A percentile compares a stretch with the other conserved stretches of the same genome.
phyloP scores from a whole-genome alignment of 2,888 invertebrate genomes.

The Phorcus lineatus region DNA sequence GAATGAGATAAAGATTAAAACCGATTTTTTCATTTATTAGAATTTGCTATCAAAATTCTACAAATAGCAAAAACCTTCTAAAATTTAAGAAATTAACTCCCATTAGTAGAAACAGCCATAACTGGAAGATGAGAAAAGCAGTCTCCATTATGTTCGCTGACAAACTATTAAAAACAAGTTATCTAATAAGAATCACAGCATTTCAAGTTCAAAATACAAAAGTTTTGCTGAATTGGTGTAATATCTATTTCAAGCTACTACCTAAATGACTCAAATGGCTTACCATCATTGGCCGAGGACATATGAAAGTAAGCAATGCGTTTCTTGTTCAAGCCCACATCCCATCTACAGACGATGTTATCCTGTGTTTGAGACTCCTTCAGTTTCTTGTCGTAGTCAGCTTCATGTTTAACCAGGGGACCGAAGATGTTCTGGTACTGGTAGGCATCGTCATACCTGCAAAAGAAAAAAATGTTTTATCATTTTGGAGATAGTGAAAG shows the following conservation, averaged over 20 bases:
- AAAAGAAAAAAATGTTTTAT: constrained; percentile 39
- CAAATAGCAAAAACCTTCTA: neutral
- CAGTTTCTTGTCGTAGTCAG: constrained; percentile 96
- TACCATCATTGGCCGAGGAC: constrained; percentile 94
- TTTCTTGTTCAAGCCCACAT: constrained; percentile 97
- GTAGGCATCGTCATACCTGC: constrained; percentile 97
- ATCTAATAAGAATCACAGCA: neutral
- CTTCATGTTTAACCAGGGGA: constrained; percentile 96
- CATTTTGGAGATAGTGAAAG: neutral
- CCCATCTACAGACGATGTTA: constrained; percentile 98
- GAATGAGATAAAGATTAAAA: neutral
- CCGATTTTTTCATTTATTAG: neutral
- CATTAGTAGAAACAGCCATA: neutral
- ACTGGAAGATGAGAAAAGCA: neutral
- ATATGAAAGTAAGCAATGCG: constrained; percentile 97
- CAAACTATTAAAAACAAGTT: neutral
- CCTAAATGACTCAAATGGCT: constrained; percentile 9
- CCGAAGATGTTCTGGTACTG: constrained; percentile 99
- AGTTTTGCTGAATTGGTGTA: too few relatives aligned
- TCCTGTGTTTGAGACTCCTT: constrained; percentile 99
- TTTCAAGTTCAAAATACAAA: neutral
- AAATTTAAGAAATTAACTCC: neutral
- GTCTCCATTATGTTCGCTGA: neutral
- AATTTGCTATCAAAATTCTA: neutral
- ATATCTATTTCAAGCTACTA: too few relatives aligned